Conservation (phyloP, 2,888 invertebrate species). For the Caenorhabditis sp. region DNA sequence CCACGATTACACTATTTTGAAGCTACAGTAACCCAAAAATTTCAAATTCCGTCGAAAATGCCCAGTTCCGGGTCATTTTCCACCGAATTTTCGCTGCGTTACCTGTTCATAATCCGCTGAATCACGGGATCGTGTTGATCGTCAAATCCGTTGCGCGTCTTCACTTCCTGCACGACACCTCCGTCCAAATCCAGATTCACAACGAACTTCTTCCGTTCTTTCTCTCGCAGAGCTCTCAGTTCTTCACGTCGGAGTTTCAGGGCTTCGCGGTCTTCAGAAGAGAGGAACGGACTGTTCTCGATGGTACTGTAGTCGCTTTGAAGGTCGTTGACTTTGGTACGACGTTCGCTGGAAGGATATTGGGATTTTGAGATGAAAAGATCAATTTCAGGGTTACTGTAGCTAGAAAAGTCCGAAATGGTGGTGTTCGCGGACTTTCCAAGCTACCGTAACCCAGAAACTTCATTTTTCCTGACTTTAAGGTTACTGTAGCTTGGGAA, state of each 20-base stretch:
- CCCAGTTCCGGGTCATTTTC: not conserved
- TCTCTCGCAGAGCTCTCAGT: conserved; percentile 69
- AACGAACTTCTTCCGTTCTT: conserved; percentile 68
- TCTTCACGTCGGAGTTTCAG: conserved; percentile 77
- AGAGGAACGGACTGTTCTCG: conserved; percentile 89
- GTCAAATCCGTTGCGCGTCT: conserved; percentile 20
- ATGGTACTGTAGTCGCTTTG: conserved; percentile 78
- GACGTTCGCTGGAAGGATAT: conserved; percentile 72
- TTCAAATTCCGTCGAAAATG: no score
- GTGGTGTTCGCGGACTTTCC: no score
- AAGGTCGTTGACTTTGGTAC: conserved; percentile 77
- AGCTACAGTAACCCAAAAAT: no score
- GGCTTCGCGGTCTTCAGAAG: conserved; percentile 84
- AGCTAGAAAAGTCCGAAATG: no score
- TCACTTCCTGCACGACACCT: conserved; percentile 66
- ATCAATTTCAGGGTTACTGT: no score
- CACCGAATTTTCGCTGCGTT: not conserved
- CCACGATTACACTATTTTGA: no score
- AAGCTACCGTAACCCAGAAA: no score
- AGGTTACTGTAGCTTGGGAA: no score
- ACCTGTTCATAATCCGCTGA: conserved; percentile 74
- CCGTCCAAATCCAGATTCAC: conserved; percentile 74
- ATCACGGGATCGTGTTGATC: conserved; percentile 75
- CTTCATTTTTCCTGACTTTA: no score
- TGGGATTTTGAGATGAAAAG: no score